A percentile compares a stretch with the other conserved stretches of the same genome.
These are phyloP conservation scores for Toxostoma redivivum DNA, from an alignment of 2,113 vertebrate species.

Conservation along the genomic window DNA sequence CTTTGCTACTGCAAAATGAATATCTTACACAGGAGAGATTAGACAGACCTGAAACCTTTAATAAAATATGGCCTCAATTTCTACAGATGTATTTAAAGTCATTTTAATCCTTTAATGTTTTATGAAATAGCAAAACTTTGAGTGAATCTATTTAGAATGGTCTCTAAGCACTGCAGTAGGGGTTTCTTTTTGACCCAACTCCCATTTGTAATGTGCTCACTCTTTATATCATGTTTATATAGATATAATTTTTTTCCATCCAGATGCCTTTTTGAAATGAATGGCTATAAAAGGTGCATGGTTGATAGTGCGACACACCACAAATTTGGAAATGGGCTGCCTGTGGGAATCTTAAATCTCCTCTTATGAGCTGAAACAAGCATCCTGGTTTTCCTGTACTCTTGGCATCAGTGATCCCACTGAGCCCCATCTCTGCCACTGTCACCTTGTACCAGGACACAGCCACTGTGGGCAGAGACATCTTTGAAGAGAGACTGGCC, in stretches of 20 bases:
- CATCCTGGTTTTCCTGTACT: neutral
- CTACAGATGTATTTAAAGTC: constrained; percentile 41
- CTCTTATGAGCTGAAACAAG: neutral
- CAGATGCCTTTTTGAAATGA: neutral
- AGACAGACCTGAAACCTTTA: constrained; percentile 33
- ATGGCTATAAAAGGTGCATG: neutral
- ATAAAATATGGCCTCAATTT: constrained; percentile 27
- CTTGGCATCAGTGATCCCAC: neutral
- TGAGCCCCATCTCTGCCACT: neutral
- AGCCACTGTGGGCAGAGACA: accelerated
- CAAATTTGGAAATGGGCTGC: neutral
- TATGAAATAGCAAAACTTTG: constrained; percentile 47
- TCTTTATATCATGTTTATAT: constrained; percentile 32
- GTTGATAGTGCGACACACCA: neutral
- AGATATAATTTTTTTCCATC: neutral
- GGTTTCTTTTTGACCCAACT: constrained; percentile 7
- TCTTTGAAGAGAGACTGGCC: neutral
- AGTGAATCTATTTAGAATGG: constrained; percentile 4
- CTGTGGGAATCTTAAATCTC: neutral
- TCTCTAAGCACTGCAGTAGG: neutral
- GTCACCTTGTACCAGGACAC: neutral
- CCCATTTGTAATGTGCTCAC: neutral
- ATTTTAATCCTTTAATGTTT: constrained; percentile 53
- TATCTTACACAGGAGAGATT: constrained; percentile 32
- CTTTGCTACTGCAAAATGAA: constrained; percentile 14